Evolutionary conservation across 2,888 invertebrate species (phyloP), one percentile per base, ranked within the genome.

Genomic region (Xanthorhoe designata): DNA sequence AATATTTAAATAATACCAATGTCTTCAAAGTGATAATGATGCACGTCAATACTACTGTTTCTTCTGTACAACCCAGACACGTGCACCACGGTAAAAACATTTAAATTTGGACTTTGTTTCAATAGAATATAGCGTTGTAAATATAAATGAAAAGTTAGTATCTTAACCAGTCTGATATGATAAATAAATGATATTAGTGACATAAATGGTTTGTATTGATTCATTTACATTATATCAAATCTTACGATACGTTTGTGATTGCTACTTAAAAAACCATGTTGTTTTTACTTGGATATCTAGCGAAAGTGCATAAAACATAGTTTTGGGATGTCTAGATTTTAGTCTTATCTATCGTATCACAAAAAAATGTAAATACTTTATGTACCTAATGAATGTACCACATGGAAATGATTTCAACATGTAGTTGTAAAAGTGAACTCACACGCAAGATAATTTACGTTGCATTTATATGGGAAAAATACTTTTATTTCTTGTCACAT

Each of bases 171-270:
- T 17, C 19, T 18, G 52, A 57, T 66, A 61, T 19, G 52, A 54
- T 47, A 58, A 35, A 55, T 63, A 47, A 67, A 67, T 52, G 24
- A 51, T 67, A 50, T 60, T 49, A 53, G 24, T 51, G 62, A 60
- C 66, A 59, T 66, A 59, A 63, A 60, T 62, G 61, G 61, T 49
- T 52, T 58, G 29, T 59, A 55, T 55, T 59, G 45, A 55, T 51
- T 59, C 54, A 52, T 63, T 60, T 60, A 53, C 56, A 63, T 63
- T 49, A 60, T 60, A 38, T 53, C 38, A 59, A 62, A 52, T 47
- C 35, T 52, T 66, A 24, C 52, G 51, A 55, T 64, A 50, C 35
- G 32, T 32, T 7, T 7, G 53, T 53, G 24, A 56, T 42, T 42
- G 13, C 3, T 42, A 7, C 10, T 13, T 38, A 2, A 38, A 38